Percentiles rank a stretch among this genome's conserved stretches.
Conservation (phyloP, 1,140 invertebrate genomes). For the Drosophila truncata region DNA sequence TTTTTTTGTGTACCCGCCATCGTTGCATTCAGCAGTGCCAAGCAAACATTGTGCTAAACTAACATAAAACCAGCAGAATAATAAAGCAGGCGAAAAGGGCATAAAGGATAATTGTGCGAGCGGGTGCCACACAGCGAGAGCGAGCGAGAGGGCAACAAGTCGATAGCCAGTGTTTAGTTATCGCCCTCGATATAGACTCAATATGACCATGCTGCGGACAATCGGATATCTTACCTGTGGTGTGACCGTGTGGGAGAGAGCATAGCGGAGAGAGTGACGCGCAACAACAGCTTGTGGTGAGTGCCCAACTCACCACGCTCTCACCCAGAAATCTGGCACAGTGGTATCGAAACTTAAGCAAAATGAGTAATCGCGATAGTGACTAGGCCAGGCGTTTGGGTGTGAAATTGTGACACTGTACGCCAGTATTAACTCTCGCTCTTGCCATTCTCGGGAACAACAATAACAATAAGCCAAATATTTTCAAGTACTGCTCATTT, state of each 20-base stretch:
- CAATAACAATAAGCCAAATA: constrained; percentile 54
- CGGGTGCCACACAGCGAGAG: constrained; percentile 34
- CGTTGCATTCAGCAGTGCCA: constrained; percentile 43
- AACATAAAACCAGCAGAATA: constrained; percentile 50
- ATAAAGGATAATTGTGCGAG: constrained; percentile 58
- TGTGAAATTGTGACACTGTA: constrained; percentile 5
- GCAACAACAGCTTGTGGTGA: constrained; percentile 67
- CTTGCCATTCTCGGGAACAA: neutral
- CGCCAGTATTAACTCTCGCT: neutral
- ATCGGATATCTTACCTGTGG: constrained; percentile 25
- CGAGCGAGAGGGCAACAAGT: constrained; percentile 17
- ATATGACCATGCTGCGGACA: constrained; percentile 27
- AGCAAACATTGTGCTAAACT: constrained; percentile 53
- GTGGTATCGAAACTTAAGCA: constrained; percentile 30
- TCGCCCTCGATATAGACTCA: constrained; percentile 30
- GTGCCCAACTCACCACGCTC: constrained; percentile 51
- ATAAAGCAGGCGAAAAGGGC: constrained; percentile 20
- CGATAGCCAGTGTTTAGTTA: constrained; percentile 35
- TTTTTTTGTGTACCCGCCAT: constrained; percentile 28
- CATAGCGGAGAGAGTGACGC: constrained; percentile 26
- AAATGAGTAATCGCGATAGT: constrained; percentile 27
- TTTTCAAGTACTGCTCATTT: constrained; percentile 43
- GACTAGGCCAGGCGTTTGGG: constrained; percentile 5
- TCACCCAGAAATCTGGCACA: constrained; percentile 55
- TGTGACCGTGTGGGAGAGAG: constrained; percentile 34